Evolutionary conservation across 2,113 vertebrate species (phyloP), one percentile per base, ranked within the genome.

Genomic region (Stictonetta naevosa): DNA sequence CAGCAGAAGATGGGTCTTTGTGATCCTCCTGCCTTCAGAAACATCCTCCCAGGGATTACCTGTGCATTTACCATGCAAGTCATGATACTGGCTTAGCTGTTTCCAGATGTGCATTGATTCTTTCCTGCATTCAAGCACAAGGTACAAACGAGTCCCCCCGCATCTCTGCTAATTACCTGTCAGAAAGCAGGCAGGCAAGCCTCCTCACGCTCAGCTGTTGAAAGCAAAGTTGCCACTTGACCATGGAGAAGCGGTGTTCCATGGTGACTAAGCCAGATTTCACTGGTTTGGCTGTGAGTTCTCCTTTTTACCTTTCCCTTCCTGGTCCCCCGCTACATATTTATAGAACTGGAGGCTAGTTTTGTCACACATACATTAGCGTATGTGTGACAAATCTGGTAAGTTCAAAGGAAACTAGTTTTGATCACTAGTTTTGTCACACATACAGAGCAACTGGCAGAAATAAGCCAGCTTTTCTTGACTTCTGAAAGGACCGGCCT

Each of bases 91-190:
- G 19, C 58, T 21, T 42, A 12, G 29, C 50, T 67, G 86, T 78
- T 50, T 44, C 28, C 38, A 80, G 29, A 5, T 40, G 59, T 46
- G 38, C 1, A 3, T 29, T 22, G 40, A 52, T 71, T 62, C 36
- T 33, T 7, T 10, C 23, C 3, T 2, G 50, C 9, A 2, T 46
- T 75, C 48, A 19, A 1, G 13, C 1, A 19, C 8, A 8, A 10
- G 0, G 23, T 29, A 36, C 56, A 14, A 19, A 33, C 20, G n/a
- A 48, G 31, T 50, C 7, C n/a, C 26, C 12, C 23, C n/a, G 44
- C n/a, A 7, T 31, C 59, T 13, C 42, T 4, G 2, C 46, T 58
- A 26, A 11, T 9, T n/a, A 2, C 26, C 19, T 14, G 21, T 17
- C 50, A 76, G 40, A 79, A 56, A 28, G 64, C 67, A 68, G 50